Conservation (phyloP, 2,888 invertebrate species). For the Ophonus ardosiacus region DNA sequence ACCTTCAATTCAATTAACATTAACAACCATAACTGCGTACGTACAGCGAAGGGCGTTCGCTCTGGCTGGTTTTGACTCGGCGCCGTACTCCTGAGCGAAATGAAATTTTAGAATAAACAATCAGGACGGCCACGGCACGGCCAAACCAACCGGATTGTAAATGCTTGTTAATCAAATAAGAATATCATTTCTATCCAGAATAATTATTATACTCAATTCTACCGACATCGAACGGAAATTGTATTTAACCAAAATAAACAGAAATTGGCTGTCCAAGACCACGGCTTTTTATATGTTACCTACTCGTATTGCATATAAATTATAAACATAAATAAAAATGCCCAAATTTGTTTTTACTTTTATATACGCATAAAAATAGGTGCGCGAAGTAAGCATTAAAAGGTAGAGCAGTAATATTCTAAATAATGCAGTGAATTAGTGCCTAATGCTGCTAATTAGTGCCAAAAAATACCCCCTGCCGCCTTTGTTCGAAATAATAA, state of each 20-base stretch:
- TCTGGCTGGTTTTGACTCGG: conserved; percentile 63
- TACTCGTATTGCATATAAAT: too few relatives aligned
- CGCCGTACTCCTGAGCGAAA: conserved; percentile 61
- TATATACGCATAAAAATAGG: too few relatives aligned
- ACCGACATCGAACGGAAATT: not conserved
- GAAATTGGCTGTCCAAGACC: not conserved
- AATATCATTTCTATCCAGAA: not conserved
- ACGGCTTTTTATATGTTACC: too few relatives aligned
- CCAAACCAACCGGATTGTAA: not conserved
- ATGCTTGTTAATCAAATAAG: conserved; percentile 46
- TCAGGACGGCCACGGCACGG: not conserved
- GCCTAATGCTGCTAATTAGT: too few relatives aligned
- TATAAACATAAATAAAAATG: too few relatives aligned
- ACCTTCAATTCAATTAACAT: conserved; percentile 67
- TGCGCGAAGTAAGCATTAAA: too few relatives aligned
- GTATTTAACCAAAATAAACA: not conserved
- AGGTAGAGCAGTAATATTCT: too few relatives aligned
- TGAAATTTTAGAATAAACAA: conserved; percentile 66
- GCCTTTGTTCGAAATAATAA: too few relatives aligned
- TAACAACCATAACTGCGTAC: conserved; percentile 63
- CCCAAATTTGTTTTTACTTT: too few relatives aligned
- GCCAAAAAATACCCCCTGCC: too few relatives aligned
- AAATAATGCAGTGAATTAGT: too few relatives aligned
- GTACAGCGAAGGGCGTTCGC: not conserved
- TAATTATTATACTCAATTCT: conserved; percentile 17